Evolutionary conservation across 2,113 vertebrate species (phyloP).

Genomic region (Amphiprion ocellaris): DNA sequence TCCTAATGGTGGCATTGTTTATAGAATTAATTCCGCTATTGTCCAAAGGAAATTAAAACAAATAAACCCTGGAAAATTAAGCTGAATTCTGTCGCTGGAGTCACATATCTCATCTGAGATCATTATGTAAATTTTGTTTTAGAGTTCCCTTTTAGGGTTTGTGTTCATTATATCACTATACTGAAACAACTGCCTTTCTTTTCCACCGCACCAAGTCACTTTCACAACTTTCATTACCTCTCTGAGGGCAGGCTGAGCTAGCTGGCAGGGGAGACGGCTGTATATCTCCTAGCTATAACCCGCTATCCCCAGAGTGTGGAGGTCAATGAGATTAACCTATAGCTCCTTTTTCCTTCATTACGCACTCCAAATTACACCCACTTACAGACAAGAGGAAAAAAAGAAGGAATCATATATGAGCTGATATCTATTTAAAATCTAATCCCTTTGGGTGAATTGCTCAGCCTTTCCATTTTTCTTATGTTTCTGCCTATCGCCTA

Average conservation of each 20-base stretch:
- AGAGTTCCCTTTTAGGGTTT: not conserved
- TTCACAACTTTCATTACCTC: constrained; percentile 80
- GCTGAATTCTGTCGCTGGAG: constrained; percentile 4
- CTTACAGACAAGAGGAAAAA: constrained; percentile 70
- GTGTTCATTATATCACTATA: constrained; percentile 12
- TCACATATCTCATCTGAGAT: constrained; percentile 13
- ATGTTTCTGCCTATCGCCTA: constrained; percentile 79
- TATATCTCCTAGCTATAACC: constrained; percentile 77
- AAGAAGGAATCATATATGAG: constrained; percentile 77
- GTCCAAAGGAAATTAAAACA: not conserved
- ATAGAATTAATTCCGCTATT: not conserved
- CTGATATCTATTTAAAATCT: constrained; percentile 84
- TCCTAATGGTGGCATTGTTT: not conserved
- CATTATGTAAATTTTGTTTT: constrained; percentile 17
- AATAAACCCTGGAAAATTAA: not conserved
- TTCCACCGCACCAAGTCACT: constrained; percentile 47
- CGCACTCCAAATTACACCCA: constrained; percentile 79
- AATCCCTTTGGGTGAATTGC: constrained; percentile 79
- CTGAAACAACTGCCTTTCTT: constrained; percentile 21
- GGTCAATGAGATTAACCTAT: constrained; percentile 86
- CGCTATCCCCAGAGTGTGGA: constrained; percentile 73
- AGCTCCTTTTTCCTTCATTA: constrained; percentile 79
- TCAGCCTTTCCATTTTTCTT: constrained; percentile 79
- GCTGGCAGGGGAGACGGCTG: constrained; percentile 66
- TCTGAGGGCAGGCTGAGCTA: constrained; percentile 66